Base-by-base conservation (phyloP, 2,888 invertebrate genomes). In the Mantis religiosa region DNA sequence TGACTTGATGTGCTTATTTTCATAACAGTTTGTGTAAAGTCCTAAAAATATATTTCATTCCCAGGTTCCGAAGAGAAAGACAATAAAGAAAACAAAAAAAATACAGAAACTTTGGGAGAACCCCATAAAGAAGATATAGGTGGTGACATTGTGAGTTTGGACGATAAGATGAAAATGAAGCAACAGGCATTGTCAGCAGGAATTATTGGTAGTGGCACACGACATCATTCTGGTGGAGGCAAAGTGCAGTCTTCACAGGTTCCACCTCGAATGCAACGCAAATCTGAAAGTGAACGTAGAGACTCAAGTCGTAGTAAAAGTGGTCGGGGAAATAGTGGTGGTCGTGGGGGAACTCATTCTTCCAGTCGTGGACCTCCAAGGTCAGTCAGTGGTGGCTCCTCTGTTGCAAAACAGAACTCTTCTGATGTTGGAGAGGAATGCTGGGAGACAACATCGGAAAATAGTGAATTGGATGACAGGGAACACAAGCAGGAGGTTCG, bases 391-490 rank as follows among this genome's bases (percentile, higher is more conserved):
- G 91, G 91, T 54, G 91, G 91, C 20, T 30, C 87, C 41, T 28
- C 86, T 25, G 86, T 87, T 14, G 90, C 92, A 20, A 93, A 93
- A 88, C 93, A 92, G 85, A 92, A 92, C 85, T 92, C 92, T 0
- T 91, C 92, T 8, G 93, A 93, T 88, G 87, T 88, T 15, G 95
- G 95, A 90, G 95, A 95, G 91, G 96, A 95, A 91, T 95, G 96
- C 92, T 97, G 97, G 96, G 97, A 97, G 92, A 97, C 97, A 84
- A 97, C 97, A 28, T 97, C 97, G 12, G 97, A 97, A 93, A 97
- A 97, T 93, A 97, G 97, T 93, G 97, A 96, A 90, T 90, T 92
- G 15, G 94, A 93, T 89, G 93, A 93, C 87, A 82, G 88, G 28
- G 89, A 90, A 34, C 91, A 92, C 30, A 93, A 93, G 89, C 92